Conservation (phyloP, 2,113 vertebrate species). For the Ailuropoda melanoleuca region DNA sequence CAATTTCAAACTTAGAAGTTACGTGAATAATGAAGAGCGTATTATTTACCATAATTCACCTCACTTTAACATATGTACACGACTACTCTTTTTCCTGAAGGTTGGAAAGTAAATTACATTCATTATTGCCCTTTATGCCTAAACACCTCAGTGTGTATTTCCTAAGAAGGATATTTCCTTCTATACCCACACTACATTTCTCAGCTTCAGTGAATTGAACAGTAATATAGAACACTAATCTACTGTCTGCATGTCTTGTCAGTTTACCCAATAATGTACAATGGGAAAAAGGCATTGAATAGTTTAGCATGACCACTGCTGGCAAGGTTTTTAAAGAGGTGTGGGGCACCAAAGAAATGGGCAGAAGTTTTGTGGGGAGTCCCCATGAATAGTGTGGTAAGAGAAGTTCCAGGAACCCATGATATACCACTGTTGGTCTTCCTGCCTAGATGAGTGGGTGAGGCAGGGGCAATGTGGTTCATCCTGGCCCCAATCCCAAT, state of each 20-base stretch:
- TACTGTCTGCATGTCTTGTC: neutral
- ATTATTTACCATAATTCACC: neutral
- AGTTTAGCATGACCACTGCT: slow-evolving; percentile 84
- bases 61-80: neutral
- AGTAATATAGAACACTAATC: neutral
- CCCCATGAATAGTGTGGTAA: slow-evolving; percentile 92
- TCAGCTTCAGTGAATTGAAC: neutral
- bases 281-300: slow-evolving; percentile 77
- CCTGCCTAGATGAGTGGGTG: slow-evolving; percentile 82
- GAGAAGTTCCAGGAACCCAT: slow-evolving; percentile 88
- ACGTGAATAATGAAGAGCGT: neutral
- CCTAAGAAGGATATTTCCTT: neutral
- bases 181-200: neutral
- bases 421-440: slow-evolving; percentile 90
- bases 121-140: neutral
- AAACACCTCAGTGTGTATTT: neutral
- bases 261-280: neutral
- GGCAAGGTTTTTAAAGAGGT: slow-evolving; percentile 91
- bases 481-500: neutral
- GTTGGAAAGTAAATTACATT: neutral
- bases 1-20: neutral
- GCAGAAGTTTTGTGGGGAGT: slow-evolving; percentile 91
- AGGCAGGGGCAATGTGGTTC: neutral
- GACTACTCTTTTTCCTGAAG: neutral
- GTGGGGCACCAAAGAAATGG: slow-evolving; percentile 92